phyloP scores from a whole-genome alignment of 2,113 vertebrate genomes.

The Urocitellus parryii region DNA sequence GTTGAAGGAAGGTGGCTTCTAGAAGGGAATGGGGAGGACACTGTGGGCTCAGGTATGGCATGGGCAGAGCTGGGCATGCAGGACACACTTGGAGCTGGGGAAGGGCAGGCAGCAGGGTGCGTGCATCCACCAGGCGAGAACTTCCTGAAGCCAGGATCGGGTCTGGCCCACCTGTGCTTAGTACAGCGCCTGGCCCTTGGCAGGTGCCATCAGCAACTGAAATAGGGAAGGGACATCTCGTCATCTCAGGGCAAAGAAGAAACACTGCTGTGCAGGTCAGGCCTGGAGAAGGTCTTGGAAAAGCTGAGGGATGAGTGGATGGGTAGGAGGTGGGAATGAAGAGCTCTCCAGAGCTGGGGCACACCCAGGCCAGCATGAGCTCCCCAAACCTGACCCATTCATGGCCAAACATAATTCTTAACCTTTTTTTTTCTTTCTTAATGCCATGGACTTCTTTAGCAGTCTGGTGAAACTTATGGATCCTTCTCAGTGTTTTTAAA shows the following conservation, averaged over 20 bases:
- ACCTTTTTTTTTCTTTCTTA: background rate
- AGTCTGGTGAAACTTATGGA: background rate
- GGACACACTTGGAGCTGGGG: background rate
- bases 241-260: background rate
- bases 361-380: background rate
- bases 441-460: background rate
- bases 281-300: background rate
- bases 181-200: background rate
- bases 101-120: background rate
- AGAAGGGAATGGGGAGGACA: background rate
- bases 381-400: background rate
- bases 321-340: too few relatives aligned
- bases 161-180: background rate
- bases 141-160: background rate
- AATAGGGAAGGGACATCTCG: background rate
- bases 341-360: background rate
- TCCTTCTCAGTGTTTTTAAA: slow-evolving; percentile 15
- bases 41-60: background rate
- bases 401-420: background rate
- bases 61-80: background rate
- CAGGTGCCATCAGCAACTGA: accelerated
- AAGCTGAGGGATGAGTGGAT: background rate
- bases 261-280: background rate
- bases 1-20: background rate
- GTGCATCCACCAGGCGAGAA: background rate